A percentile compares a stretch with the other conserved stretches of the same genome.
phyloP scores from a whole-genome alignment of 2,888 invertebrate genomes.

The Mesorhabditis spiculigera region DNA sequence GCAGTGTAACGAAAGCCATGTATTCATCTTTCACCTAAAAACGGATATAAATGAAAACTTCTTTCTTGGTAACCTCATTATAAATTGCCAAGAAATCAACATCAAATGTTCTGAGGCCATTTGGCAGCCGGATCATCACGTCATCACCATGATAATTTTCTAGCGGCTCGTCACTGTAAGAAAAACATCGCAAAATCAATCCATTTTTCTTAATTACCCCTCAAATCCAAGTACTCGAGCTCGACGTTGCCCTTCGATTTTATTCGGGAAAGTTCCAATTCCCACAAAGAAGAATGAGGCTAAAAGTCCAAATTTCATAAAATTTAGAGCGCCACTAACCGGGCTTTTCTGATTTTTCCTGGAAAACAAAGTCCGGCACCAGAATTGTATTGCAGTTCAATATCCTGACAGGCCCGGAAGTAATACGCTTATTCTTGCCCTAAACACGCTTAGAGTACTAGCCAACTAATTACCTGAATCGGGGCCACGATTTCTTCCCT shows the following conservation, averaged over 20 bases:
- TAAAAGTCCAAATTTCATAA: constrained; percentile 7
- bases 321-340: constrained; percentile 3
- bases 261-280: constrained; percentile 23
- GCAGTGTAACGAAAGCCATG: background rate
- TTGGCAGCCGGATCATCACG: constrained; percentile 28
- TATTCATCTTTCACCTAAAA: background rate
- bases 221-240: constrained; percentile 18
- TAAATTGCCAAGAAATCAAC: constrained; percentile 28
- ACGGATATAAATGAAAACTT: background rate
- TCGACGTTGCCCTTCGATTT: constrained; percentile 18
- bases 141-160: constrained; percentile 21
- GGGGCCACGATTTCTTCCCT: constrained; percentile 10
- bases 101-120: constrained; percentile 34
- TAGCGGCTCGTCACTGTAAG: constrained; percentile 29
- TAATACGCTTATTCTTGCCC: background rate
- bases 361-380: constrained; percentile 21
- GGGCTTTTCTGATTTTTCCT: constrained; percentile 9
- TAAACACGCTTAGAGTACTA: background rate
- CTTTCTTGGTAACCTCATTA: constrained; percentile 13
- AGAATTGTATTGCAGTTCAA: constrained; percentile 39
- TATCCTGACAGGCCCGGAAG: constrained; percentile 10
- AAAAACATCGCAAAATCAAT: background rate
- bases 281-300: constrained; percentile 25
- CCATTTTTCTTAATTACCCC: constrained; percentile 7
- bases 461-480: background rate